A percentile compares a stretch with the other conserved stretches of the same genome.
phyloP scores from a whole-genome alignment of 2,113 vertebrate genomes.

The Camarhynchus parvulus region DNA sequence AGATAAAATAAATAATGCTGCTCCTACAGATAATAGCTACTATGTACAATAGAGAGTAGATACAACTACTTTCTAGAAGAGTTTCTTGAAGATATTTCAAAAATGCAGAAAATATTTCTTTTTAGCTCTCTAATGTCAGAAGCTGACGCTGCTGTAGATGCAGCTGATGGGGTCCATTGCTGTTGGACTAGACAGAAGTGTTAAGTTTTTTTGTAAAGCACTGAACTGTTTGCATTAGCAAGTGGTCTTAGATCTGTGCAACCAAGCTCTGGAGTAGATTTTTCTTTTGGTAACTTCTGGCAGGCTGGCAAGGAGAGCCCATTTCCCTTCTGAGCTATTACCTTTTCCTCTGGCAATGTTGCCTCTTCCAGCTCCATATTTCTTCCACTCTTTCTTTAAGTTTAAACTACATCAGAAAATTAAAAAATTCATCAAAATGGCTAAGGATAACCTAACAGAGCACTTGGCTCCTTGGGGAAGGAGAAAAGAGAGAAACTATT shows the following conservation, averaged over 20 bases:
- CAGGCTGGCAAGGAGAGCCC: neutral
- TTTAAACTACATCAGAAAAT: neutral
- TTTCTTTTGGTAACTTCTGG: neutral
- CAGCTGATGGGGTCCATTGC: neutral
- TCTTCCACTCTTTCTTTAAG: neutral
- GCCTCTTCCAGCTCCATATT: constrained; percentile 17
- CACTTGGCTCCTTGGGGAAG: neutral
- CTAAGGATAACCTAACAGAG: neutral
- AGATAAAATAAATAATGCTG: neutral
- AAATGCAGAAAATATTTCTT: neutral
- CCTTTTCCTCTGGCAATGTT: neutral
- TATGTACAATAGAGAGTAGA: neutral
- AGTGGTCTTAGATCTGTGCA: neutral
- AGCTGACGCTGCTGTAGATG: neutral
- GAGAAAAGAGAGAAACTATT: neutral
- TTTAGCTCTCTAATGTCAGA: neutral
- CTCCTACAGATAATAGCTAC: neutral
- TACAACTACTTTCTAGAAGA: neutral
- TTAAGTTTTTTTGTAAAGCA: neutral
- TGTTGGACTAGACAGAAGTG: neutral
- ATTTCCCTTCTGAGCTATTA: constrained; percentile 3
- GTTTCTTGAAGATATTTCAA: neutral
- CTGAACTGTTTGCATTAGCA: neutral
- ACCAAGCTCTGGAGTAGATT: neutral
- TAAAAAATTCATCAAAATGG: neutral